Conservation (phyloP, 2,113 vertebrate species). For the Nicator chloris region DNA sequence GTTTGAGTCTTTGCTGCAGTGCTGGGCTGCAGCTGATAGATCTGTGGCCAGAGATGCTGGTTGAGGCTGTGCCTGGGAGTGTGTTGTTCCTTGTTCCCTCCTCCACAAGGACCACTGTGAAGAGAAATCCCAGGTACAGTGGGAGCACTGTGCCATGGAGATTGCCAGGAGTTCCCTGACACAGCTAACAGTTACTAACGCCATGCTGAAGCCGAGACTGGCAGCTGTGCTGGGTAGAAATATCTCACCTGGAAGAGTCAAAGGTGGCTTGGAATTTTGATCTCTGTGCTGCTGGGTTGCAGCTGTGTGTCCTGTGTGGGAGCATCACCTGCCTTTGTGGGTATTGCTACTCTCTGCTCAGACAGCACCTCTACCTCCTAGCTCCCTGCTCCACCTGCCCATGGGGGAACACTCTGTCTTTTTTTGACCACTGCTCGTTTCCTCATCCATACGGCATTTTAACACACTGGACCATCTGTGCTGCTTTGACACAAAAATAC, state of each 20-base stretch:
- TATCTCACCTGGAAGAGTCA: neutral
- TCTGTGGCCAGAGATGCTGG: neutral
- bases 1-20: neutral
- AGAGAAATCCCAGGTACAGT: neutral
- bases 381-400: neutral
- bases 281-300: neutral
- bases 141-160: fast-evolving
- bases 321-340: neutral
- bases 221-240: neutral
- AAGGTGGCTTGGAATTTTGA: neutral
- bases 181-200: neutral
- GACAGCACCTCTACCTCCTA: neutral
- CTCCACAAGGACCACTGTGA: neutral
- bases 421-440: neutral
- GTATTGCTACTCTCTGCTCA: neutral
- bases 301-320: neutral
- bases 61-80: fast-evolving
- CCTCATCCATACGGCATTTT: neutral
- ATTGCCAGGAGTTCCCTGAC: neutral
- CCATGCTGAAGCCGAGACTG: neutral
- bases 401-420: neutral
- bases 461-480: neutral
- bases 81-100: neutral
- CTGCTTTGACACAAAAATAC: neutral
- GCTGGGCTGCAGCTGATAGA: neutral